phyloP scores from a whole-genome alignment of 2,113 vertebrate species.

The Gavialis gangeticus region DNA sequence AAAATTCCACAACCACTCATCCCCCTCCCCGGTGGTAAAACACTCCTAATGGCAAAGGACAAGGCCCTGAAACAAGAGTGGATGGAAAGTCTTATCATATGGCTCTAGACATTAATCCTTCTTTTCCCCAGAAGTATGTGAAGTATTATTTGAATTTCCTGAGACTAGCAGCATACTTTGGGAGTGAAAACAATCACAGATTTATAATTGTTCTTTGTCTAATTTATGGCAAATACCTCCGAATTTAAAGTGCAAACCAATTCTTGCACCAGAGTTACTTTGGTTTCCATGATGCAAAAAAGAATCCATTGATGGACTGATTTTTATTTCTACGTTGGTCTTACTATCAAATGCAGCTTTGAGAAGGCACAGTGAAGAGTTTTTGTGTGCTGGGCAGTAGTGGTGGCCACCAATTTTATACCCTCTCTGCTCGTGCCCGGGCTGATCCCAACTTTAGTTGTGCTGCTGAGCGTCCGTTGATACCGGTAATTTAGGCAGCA shows the following conservation, averaged over 20 bases:
- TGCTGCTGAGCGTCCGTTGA: background rate
- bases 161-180: slow-evolving; percentile 58
- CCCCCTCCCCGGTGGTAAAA: background rate
- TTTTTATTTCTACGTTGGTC: slow-evolving; percentile 61
- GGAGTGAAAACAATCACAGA: slow-evolving; percentile 59
- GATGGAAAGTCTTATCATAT: slow-evolving; percentile 68
- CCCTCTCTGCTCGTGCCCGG: too few species aligned
- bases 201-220: slow-evolving; percentile 47
- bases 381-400: too few species aligned
- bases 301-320: slow-evolving; percentile 42
- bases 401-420: too few species aligned
- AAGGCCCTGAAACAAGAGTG: slow-evolving; percentile 48
- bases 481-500: slow-evolving; percentile 59
- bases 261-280: slow-evolving; percentile 62
- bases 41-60: slow-evolving; percentile 46
- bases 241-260: slow-evolving; percentile 38
- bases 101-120: slow-evolving; percentile 72
- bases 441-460: too few species aligned
- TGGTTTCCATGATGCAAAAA: slow-evolving; percentile 63
- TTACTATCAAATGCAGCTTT: slow-evolving; percentile 53
- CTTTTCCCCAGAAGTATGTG: slow-evolving; percentile 64
- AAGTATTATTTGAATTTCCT: slow-evolving; percentile 80
- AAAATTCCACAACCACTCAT: background rate
- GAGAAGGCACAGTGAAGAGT: too few species aligned
- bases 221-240: slow-evolving; percentile 61